Percentiles rank a stretch among this genome's conserved stretches.
Evolutionary conservation across 2,888 invertebrate species (phyloP).

Genomic region (Drosophila antonietae): DNA sequence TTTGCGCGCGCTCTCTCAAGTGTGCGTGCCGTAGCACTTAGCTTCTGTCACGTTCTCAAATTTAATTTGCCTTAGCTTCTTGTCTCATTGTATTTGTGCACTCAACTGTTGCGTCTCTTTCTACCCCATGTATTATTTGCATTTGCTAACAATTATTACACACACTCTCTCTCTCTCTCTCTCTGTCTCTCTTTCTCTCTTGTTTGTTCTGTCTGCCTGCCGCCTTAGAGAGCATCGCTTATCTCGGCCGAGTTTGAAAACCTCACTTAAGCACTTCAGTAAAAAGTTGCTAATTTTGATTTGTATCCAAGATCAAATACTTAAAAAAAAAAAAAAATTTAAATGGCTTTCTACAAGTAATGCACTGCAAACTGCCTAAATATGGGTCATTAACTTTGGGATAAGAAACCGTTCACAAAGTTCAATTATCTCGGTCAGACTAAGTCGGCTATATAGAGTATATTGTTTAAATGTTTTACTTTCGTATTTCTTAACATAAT

Average conservation of each 20-base stretch:
- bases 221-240: conserved; percentile 15
- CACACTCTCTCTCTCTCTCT: background rate
- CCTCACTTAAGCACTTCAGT: conserved; percentile 10
- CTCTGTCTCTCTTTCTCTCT: background rate
- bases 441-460: background rate
- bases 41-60: conserved; percentile 30
- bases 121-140: background rate
- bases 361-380: background rate
- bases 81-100: conserved; percentile 12
- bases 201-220: conserved; percentile 23
- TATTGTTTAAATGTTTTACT: conserved; percentile 4
- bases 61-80: conserved; percentile 17
- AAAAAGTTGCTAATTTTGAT: conserved; percentile 8
- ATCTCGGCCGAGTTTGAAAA: conserved; percentile 3
- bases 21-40: conserved; percentile 19
- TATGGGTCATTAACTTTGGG: background rate
- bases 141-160: conserved; percentile 14
- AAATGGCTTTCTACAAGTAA: background rate
- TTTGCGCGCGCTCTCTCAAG: conserved; percentile 14
- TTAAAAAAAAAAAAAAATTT: background rate
- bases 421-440: conserved; percentile 1
- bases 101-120: conserved; percentile 10
- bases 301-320: background rate
- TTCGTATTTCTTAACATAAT: background rate
- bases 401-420: background rate